phyloP scores from a whole-genome alignment of 2,888 invertebrate species.

The Tipula unca region DNA sequence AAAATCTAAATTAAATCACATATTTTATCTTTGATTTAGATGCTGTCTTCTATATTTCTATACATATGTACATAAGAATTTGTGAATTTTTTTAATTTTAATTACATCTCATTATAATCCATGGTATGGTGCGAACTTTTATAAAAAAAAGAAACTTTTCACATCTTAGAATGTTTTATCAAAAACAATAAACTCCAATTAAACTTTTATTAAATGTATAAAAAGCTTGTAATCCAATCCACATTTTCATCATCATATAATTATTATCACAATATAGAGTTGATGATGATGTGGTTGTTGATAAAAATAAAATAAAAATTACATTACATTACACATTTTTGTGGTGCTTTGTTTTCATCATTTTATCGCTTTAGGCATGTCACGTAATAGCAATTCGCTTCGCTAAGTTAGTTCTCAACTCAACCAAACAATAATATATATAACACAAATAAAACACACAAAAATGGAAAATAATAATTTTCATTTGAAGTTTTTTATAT shows the following conservation, averaged over 20 bases:
- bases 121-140: not conserved
- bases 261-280: not conserved
- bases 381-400: constrained; percentile 17
- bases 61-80: not conserved
- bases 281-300: not conserved
- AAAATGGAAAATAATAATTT: not conserved
- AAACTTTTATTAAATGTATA: not conserved
- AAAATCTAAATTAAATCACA: not conserved
- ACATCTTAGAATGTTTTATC: not conserved
- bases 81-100: not conserved
- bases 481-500: not conserved
- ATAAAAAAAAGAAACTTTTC: not conserved
- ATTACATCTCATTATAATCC: not conserved
- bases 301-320: not conserved
- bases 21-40: not conserved
- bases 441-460: not conserved
- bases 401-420: constrained; percentile 16
- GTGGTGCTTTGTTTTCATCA: not conserved
- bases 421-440: not conserved
- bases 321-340: constrained; percentile 1
- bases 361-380: constrained; percentile 18
- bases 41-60: not conserved
- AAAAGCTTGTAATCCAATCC: not conserved
- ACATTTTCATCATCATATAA: constrained; percentile 8
- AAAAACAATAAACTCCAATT: not conserved